Conservation (phyloP, 2,888 invertebrate species). For the Mechanitis messenoides region DNA sequence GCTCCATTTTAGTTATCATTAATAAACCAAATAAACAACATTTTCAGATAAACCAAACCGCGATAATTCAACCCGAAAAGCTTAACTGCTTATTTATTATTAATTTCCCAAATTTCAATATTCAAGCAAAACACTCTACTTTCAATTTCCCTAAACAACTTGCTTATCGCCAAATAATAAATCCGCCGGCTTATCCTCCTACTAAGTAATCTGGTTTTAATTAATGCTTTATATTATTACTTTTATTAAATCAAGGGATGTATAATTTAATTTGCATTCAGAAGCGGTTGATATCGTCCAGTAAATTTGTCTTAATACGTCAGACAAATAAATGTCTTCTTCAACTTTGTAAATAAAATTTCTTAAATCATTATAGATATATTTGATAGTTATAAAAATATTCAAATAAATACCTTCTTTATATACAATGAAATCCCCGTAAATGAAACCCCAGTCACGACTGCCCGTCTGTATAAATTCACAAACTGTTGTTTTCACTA, state of each 20-base stretch:
- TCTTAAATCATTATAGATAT: no score
- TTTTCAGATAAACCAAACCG: constrained; percentile 2
- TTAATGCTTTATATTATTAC: constrained; percentile 44
- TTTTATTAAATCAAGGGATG: constrained; percentile 6
- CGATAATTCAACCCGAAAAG: constrained; percentile 2
- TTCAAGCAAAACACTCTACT: constrained; percentile 15
- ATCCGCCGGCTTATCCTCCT: constrained; percentile 34
- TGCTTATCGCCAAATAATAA: constrained; percentile 38
- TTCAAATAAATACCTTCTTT: no score
- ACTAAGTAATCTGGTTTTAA: constrained; percentile 45
- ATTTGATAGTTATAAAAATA: no score
- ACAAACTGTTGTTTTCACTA: no score
- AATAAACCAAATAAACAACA: constrained; percentile 2
- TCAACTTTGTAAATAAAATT: no score
- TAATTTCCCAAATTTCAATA: constrained; percentile 1
- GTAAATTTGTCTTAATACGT: no score
- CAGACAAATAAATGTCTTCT: no score
- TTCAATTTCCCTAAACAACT: constrained; percentile 30
- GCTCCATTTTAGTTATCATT: background rate
- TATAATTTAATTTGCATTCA: background rate
- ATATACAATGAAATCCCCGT: no score
- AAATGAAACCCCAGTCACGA: no score
- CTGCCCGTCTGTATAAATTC: no score
- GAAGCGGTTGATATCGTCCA: background rate
- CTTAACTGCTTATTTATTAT: constrained; percentile 5